These are phyloP conservation scores for Erpetoichthys calabaricus DNA, from an alignment of 2,797 vertebrate species.

Conservation along the genomic window DNA sequence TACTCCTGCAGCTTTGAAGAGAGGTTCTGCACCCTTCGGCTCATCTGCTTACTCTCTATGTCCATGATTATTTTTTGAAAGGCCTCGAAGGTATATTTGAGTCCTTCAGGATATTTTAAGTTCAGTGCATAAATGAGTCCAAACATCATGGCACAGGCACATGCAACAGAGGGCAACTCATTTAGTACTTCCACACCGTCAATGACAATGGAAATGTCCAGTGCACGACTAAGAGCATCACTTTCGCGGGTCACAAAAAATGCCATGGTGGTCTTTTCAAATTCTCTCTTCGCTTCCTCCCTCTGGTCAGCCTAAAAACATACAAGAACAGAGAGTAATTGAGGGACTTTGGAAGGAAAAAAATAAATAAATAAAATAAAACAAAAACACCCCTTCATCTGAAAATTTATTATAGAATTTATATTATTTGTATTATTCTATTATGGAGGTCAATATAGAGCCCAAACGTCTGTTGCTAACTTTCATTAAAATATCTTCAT, in stretches of 20 bases:
- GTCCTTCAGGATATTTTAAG: slow-evolving; percentile 10
- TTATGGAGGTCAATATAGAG: slow-evolving; percentile 5
- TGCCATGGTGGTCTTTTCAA: too few relatives aligned
- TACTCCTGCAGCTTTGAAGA: slow-evolving; percentile 7
- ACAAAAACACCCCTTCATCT: too few relatives aligned
- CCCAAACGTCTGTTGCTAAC: slow-evolving; percentile 4
- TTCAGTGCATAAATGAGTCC: too few relatives aligned
- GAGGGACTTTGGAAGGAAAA: too few relatives aligned
- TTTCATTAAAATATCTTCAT: slow-evolving; percentile 12
- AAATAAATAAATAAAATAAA: too few relatives aligned
- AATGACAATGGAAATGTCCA: slow-evolving; percentile 8
- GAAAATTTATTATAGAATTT: too few relatives aligned
- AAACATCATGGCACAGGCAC: slow-evolving; percentile 10
- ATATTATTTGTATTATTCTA: too few relatives aligned
- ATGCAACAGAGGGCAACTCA: slow-evolving; percentile 9
- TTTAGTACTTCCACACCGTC: too few relatives aligned
- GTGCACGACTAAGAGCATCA: slow-evolving; percentile 8
- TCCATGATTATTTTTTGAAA: slow-evolving; percentile 11
- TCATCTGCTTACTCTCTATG: slow-evolving; percentile 8
- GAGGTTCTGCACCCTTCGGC: slow-evolving; percentile 7
- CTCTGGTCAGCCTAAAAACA: too few relatives aligned
- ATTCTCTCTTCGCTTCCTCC: too few relatives aligned
- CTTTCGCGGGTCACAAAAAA: slow-evolving; percentile 6
- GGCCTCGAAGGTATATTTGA: slow-evolving; percentile 7
- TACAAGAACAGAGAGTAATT: too few relatives aligned